Percentiles rank a stretch among this genome's conserved stretches.
Conservation (phyloP, 2,797 vertebrate species). For the Hafferia zeledoni region DNA sequence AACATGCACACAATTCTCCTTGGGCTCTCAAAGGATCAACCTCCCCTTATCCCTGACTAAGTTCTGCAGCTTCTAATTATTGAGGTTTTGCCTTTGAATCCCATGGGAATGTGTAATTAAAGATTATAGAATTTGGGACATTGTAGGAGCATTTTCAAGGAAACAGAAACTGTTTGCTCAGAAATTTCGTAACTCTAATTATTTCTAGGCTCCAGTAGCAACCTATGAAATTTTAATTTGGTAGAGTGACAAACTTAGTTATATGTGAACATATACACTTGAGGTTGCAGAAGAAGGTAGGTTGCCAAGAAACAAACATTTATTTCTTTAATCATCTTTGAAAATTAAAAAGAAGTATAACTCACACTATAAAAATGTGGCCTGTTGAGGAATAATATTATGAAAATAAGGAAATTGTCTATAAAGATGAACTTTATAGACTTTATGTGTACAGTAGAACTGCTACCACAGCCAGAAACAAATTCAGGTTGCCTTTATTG, state of each 20-base stretch:
- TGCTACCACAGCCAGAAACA: background rate
- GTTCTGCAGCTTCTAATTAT: background rate
- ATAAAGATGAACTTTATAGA: background rate
- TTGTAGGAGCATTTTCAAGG: background rate
- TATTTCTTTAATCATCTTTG: background rate
- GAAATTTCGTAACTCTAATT: background rate
- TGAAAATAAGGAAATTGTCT: background rate
- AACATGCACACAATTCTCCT: background rate
- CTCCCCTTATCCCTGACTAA: background rate
- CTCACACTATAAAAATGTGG: background rate
- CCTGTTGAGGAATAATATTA: background rate
- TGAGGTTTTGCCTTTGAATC: background rate
- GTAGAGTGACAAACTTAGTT: background rate
- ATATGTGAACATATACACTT: background rate
- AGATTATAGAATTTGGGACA: background rate
- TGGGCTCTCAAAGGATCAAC: background rate
- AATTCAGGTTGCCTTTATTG: background rate
- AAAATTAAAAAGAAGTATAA: background rate
- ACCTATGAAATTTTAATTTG: background rate
- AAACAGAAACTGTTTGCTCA: background rate
- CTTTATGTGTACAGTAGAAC: background rate
- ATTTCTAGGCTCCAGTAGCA: background rate
- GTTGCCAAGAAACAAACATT: background rate
- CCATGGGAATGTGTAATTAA: background rate
- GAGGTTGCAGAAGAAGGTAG: background rate